A percentile compares a stretch with the other conserved stretches of the same genome.
phyloP scores from a whole-genome alignment of 2,888 invertebrate species.

The Epinotia demarniana region DNA sequence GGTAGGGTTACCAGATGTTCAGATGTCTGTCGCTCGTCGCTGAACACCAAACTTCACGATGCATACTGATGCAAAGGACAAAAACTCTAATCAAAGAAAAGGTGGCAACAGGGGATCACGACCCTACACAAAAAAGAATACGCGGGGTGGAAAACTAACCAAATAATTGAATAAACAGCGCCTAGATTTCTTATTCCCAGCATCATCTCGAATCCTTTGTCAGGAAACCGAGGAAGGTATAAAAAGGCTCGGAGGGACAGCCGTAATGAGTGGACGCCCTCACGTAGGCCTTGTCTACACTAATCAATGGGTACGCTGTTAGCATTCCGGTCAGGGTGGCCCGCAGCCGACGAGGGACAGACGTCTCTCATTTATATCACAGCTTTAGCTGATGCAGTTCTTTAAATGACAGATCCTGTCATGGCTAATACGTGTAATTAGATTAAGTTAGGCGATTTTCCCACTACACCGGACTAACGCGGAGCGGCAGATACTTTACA shows the following conservation, averaged over 20 bases:
- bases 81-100: no score
- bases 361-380: background rate
- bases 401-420: background rate
- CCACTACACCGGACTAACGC: no score
- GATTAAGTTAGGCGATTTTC: no score
- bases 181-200: background rate
- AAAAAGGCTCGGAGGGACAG: constrained; percentile 47
- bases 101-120: no score
- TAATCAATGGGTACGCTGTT: constrained; percentile 51
- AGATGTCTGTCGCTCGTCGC: no score
- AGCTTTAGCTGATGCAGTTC: background rate
- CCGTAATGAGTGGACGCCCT: constrained; percentile 48
- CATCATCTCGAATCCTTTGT: constrained; percentile 19
- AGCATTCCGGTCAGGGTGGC: constrained; percentile 50
- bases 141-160: no score
- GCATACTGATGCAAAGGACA: no score
- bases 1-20: no score
- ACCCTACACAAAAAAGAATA: no score
- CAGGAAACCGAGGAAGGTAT: constrained; percentile 47
- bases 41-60: no score
- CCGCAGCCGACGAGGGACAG: constrained; percentile 18
- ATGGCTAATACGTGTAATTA: background rate
- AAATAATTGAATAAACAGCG: background rate
- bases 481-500: no score
- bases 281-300: constrained; percentile 50